Conservation (phyloP, 2,113 vertebrate species). For the Chaetura pelagica region DNA sequence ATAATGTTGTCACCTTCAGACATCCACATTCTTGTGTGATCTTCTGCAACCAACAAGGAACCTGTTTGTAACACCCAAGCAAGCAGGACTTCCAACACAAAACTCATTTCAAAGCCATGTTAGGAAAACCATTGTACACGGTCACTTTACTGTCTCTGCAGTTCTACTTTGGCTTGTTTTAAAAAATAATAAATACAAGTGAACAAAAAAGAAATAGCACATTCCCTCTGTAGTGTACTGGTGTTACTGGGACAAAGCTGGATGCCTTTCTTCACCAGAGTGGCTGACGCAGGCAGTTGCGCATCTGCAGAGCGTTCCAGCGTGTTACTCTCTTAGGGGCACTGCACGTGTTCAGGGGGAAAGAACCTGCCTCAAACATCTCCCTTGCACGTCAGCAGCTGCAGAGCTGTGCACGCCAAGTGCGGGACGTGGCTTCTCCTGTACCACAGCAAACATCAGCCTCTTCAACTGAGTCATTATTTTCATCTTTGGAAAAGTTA, state of each 20-base stretch:
- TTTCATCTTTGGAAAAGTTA: conserved; percentile 27
- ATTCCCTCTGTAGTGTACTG: neutral
- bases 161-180: neutral
- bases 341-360: neutral
- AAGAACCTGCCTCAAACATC: neutral
- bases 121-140: neutral
- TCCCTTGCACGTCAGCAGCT: conserved; percentile 36
- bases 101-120: neutral
- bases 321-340: neutral
- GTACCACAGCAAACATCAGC: neutral
- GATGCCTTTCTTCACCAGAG: neutral
- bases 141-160: neutral
- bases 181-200: neutral
- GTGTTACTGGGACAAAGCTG: neutral
- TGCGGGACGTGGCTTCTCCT: neutral
- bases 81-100: neutral
- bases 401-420: conserved; percentile 18
- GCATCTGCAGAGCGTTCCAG: neutral
- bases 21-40: neutral
- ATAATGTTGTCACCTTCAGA: neutral
- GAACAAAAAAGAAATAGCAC: neutral
- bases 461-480: conserved; percentile 4
- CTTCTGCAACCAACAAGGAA: neutral
- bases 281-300: neutral
- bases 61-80: neutral